Percentiles rank a stretch among this genome's conserved stretches.
Evolutionary conservation across 1,140 invertebrate species (phyloP).

Genomic region (Aradophagus sp.): DNA sequence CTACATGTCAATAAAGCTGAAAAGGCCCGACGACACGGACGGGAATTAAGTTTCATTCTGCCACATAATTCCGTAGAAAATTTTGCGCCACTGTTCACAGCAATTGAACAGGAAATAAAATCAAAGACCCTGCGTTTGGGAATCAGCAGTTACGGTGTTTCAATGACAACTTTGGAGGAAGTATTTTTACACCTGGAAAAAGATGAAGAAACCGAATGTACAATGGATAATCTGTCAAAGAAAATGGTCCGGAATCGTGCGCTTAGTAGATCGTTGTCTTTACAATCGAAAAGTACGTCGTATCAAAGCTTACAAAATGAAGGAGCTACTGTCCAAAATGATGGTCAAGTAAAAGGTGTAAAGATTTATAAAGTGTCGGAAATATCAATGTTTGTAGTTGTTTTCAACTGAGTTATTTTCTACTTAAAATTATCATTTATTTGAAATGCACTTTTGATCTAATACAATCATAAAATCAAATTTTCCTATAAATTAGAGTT

Average conservation of each 20-base stretch:
- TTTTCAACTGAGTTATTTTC: too few species aligned
- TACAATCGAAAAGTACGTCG: slow-evolving; percentile 83
- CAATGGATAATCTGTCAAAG: slow-evolving; percentile 82
- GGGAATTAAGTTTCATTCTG: slow-evolving; percentile 84
- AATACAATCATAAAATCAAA: neutral
- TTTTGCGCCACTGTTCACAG: slow-evolving; percentile 83
- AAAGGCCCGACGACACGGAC: slow-evolving; percentile 81
- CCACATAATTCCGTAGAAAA: slow-evolving; percentile 83
- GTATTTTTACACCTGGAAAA: slow-evolving; percentile 85
- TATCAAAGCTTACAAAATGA: slow-evolving; percentile 84
- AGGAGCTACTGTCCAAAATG: slow-evolving; percentile 67
- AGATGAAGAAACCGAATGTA: slow-evolving; percentile 78
- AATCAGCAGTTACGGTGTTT: slow-evolving; percentile 91
- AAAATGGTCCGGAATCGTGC: slow-evolving; percentile 83
- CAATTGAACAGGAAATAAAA: slow-evolving; percentile 84
- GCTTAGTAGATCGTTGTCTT: slow-evolving; percentile 80
- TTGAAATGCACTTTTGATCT: neutral
- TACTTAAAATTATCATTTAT: too few species aligned
- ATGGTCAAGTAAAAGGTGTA: slow-evolving; percentile 70
- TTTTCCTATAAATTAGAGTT: too few species aligned
- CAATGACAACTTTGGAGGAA: slow-evolving; percentile 95
- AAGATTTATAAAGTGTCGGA: slow-evolving; percentile 37
- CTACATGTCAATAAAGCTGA: slow-evolving; percentile 81
- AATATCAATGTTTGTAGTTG: slow-evolving; percentile 27
- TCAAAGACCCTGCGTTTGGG: slow-evolving; percentile 79